Conservation (phyloP, 2,113 vertebrate genomes). For the Brevimyrus niger region DNA sequence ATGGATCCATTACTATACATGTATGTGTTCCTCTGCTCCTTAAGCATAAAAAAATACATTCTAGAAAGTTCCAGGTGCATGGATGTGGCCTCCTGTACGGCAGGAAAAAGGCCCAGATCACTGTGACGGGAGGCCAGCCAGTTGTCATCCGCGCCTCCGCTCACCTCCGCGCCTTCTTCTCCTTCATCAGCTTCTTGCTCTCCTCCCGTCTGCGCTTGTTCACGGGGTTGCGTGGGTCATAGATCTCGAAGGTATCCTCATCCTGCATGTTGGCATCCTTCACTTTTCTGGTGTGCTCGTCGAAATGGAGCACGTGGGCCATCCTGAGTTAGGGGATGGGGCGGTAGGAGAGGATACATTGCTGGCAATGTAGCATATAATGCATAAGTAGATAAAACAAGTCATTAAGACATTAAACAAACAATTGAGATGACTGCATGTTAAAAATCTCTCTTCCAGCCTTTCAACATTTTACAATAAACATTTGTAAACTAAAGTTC, state of each 20-base stretch:
- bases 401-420: not conserved
- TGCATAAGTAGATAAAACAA: not conserved
- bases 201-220: slow-evolving; percentile 91
- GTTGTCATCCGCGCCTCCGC: slow-evolving; percentile 10
- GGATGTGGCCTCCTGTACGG: not conserved
- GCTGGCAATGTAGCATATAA: not conserved
- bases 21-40: not conserved
- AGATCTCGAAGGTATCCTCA: slow-evolving; percentile 95
- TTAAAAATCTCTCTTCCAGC: not conserved
- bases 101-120: not conserved
- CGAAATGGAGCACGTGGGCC: slow-evolving; percentile 92
- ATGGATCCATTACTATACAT: not conserved
- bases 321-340: slow-evolving; percentile 66
- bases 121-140: not conserved
- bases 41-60: not conserved
- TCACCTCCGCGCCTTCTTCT: slow-evolving; percentile 84
- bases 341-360: slow-evolving; percentile 38
- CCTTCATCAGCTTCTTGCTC: slow-evolving; percentile 94
- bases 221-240: slow-evolving; percentile 94
- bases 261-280: slow-evolving; percentile 95
- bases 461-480: not conserved
- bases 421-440: not conserved
- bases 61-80: not conserved
- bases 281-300: slow-evolving; percentile 89
- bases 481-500: not conserved